These are phyloP conservation scores for Noctua comes DNA, from an alignment of 2,888 invertebrate species.

Conservation along the genomic window DNA sequence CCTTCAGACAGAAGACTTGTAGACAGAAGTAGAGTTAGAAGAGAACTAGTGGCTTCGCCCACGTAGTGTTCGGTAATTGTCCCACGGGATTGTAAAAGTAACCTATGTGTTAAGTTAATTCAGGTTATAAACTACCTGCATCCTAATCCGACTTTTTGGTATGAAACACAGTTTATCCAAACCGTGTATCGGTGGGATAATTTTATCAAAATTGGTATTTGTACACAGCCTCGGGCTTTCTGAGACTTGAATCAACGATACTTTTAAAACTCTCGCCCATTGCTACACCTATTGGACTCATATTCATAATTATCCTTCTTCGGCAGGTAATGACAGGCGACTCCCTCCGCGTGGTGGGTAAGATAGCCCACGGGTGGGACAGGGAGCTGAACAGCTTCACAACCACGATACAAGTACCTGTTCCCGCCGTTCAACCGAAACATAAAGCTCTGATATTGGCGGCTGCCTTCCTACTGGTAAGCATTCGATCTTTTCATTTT, in stretches of 20 bases:
- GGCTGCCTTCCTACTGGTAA: slow-evolving; percentile 95
- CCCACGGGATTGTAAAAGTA: too few relatives aligned
- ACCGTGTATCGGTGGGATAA: too few relatives aligned
- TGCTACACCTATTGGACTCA: neutral
- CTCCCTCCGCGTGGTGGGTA: slow-evolving; percentile 91
- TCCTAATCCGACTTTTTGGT: neutral
- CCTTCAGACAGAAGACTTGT: neutral
- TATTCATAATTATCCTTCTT: neutral
- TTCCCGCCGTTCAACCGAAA: slow-evolving; percentile 92
- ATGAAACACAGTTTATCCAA: too few relatives aligned
- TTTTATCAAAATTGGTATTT: too few relatives aligned
- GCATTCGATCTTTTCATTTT: neutral
- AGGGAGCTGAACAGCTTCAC: slow-evolving; percentile 92
- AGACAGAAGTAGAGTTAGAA: neutral
- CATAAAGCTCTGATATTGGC: slow-evolving; percentile 95
- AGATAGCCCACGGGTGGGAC: slow-evolving; percentile 93
- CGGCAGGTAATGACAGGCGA: slow-evolving; percentile 88
- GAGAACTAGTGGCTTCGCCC: too few relatives aligned
- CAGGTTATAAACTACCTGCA: neutral
- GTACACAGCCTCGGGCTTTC: neutral
- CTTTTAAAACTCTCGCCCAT: neutral
- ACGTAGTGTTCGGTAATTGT: too few relatives aligned
- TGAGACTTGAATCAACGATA: neutral
- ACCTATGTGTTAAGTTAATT: neutral
- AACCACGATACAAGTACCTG: slow-evolving; percentile 94